phyloP scores from a whole-genome alignment of 2,113 vertebrate species.

The Plecturocebus donacophilus region DNA sequence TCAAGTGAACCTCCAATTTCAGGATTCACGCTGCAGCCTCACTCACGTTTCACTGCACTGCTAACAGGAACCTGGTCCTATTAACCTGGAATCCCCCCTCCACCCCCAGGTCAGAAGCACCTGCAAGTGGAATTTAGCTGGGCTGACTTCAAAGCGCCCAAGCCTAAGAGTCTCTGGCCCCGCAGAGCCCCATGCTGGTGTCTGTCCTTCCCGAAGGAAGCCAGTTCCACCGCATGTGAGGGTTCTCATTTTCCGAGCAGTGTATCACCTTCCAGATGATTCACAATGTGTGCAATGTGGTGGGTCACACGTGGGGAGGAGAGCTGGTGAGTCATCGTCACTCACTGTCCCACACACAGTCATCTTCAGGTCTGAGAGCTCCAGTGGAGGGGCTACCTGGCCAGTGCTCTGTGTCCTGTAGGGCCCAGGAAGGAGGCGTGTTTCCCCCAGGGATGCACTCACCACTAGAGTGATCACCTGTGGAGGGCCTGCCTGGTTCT shows the following conservation, averaged over 20 bases:
- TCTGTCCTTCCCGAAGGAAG: neutral
- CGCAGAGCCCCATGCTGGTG: too few relatives aligned
- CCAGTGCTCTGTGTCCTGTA: neutral
- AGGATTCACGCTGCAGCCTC: neutral
- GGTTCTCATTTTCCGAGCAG: neutral
- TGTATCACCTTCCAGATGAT: neutral
- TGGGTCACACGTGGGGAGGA: neutral
- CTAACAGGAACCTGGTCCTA: neutral
- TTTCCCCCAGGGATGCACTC: neutral
- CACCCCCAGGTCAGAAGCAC: neutral
- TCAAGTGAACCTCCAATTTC: too few relatives aligned
- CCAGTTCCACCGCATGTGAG: rapidly evolving
- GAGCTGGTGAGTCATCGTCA: neutral
- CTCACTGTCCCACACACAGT: too few relatives aligned
- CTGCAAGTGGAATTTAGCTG: neutral
- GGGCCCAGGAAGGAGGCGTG: neutral
- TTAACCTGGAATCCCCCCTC: neutral
- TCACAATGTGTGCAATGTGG: neutral
- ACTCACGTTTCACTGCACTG: neutral
- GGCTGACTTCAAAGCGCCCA: neutral
- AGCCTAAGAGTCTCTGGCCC: neutral
- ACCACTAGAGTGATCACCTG: neutral
- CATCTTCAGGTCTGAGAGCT: neutral
- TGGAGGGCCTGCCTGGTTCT: neutral
- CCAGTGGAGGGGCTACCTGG: too few relatives aligned